Percentiles rank a stretch among this genome's conserved stretches.
Conservation (phyloP, 1,140 invertebrate species). For the Megalopta genalis region DNA sequence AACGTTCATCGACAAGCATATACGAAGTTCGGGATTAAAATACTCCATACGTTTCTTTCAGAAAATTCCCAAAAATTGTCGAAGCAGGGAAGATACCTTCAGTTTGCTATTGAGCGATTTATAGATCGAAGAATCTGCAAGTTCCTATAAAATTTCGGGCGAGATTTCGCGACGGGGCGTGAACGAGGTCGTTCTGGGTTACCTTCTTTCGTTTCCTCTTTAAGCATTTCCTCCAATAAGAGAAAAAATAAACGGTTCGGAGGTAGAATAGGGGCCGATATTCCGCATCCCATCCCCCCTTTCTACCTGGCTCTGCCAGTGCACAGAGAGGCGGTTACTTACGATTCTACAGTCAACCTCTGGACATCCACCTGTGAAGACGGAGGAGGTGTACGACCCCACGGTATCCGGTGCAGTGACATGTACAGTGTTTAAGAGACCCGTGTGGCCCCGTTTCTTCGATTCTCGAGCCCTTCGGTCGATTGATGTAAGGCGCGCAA, state of each 20-base stretch:
- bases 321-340: conserved; percentile 74
- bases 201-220: conserved; percentile 45
- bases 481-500: conserved; percentile 55
- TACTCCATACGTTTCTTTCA: background rate
- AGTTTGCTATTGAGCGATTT: background rate
- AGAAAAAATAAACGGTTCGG: conserved; percentile 55
- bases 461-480: conserved; percentile 26
- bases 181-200: conserved; percentile 7
- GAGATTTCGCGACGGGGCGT: background rate
- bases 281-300: conserved; percentile 56
- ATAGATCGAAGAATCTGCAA: background rate
- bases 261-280: conserved; percentile 59
- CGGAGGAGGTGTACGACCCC: conserved; percentile 78
- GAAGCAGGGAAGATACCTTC: too few relatives aligned
- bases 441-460: conserved; percentile 63
- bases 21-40: too few relatives aligned
- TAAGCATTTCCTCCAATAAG: conserved; percentile 29
- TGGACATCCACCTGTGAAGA: conserved; percentile 79
- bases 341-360: conserved; percentile 79
- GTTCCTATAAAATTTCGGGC: background rate
- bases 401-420: conserved; percentile 76
- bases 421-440: conserved; percentile 72
- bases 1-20: too few relatives aligned
- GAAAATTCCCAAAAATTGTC: too few relatives aligned
- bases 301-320: conserved; percentile 55